A percentile compares a stretch with the other conserved stretches of the same genome.
phyloP scores from a whole-genome alignment of 2,797 vertebrate genomes.

The Manis javanica region DNA sequence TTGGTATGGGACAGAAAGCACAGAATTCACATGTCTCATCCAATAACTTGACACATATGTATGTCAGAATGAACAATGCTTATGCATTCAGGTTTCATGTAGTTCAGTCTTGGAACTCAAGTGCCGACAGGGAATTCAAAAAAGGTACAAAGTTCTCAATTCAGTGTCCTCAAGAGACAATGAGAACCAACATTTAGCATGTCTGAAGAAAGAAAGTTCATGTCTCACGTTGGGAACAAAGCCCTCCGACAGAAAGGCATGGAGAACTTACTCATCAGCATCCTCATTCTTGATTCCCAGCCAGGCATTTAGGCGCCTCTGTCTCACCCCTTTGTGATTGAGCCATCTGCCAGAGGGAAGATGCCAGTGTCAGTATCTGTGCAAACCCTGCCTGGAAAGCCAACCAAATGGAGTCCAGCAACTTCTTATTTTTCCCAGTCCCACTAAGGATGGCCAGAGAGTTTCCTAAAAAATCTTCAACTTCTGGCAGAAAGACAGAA shows the following conservation, averaged over 20 bases:
- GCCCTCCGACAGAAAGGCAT: neutral
- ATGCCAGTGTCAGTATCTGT: conserved; percentile 55
- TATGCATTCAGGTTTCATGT: neutral
- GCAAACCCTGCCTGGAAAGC: conserved; percentile 56
- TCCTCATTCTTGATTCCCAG: conserved; percentile 95
- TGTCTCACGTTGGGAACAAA: conserved; percentile 33
- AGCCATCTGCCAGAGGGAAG: conserved; percentile 93
- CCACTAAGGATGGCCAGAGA: neutral
- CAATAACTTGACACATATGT: neutral
- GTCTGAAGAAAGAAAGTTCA: conserved; percentile 32
- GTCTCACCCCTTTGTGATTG: conserved; percentile 97
- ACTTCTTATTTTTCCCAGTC: neutral
- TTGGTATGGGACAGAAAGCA: conserved; percentile 28
- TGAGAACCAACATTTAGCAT: neutral
- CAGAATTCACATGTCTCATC: neutral
- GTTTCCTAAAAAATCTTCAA: conserved; percentile 51
- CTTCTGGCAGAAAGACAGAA: conserved; percentile 58
- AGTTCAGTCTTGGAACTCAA: neutral
- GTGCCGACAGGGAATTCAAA: neutral
- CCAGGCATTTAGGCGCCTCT: conserved; percentile 98
- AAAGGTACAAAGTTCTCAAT: conserved; percentile 29
- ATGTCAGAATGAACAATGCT: neutral
- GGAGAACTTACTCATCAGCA: conserved; percentile 93
- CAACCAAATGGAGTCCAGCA: neutral
- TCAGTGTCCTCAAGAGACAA: neutral